A percentile compares a stretch with the other conserved stretches of the same genome.
These are phyloP conservation scores for Nanorana parkeri DNA, from an alignment of 2,113 vertebrate genomes.

Conservation along the genomic window DNA sequence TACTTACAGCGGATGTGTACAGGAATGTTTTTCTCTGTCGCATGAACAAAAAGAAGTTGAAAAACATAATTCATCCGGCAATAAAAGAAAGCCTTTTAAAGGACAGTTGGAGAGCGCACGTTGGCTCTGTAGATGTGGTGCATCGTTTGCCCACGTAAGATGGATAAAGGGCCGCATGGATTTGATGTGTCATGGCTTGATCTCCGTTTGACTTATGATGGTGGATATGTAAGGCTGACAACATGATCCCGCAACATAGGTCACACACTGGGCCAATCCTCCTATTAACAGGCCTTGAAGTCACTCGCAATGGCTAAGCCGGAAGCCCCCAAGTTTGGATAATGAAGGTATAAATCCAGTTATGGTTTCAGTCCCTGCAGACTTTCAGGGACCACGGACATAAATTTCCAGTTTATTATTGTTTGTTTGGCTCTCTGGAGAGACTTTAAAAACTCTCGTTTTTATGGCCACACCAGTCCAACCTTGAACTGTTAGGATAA, in stretches of 20 bases:
- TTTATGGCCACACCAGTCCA: constrained; percentile 34
- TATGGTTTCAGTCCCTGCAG: constrained; percentile 43
- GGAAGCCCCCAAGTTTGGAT: constrained; percentile 36
- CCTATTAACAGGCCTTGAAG: neutral
- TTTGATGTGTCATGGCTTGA: constrained; percentile 16
- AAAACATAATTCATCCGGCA: neutral
- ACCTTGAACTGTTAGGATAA: constrained; percentile 47
- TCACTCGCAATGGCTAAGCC: constrained; percentile 13
- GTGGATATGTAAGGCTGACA: neutral
- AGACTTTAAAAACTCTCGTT: constrained; percentile 37
- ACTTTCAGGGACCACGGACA: constrained; percentile 48
- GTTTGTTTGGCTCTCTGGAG: constrained; percentile 7
- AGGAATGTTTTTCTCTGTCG: neutral
- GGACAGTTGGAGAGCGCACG: neutral
- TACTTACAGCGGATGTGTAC: neutral
- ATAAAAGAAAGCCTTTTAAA: neutral
- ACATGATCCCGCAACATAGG: neutral
- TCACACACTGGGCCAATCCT: neutral
- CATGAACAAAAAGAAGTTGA: neutral
- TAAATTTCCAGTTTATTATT: constrained; percentile 46
- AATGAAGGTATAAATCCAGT: constrained; percentile 54
- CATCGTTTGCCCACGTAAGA: neutral
- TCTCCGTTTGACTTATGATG: constrained; percentile 4
- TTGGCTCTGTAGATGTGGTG: neutral
- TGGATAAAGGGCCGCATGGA: neutral